Evolutionary conservation across 2,113 vertebrate species (phyloP).

Genomic region (western clawed frog (Xenopus tropicalis)): DNA sequence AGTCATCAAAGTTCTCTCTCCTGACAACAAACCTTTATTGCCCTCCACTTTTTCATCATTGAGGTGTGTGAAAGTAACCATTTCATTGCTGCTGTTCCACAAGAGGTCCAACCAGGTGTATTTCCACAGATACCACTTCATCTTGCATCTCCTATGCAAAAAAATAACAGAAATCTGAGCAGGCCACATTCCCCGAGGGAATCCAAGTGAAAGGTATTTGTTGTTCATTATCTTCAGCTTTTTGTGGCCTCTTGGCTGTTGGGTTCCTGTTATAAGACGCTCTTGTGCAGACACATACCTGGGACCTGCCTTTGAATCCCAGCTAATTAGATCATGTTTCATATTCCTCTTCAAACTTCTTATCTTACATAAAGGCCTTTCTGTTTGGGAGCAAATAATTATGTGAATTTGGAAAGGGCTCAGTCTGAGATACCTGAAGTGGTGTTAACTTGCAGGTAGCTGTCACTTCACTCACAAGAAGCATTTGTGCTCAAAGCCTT

Average conservation of each 20-base stretch:
- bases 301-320: conserved; percentile 44
- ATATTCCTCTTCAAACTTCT: conserved; percentile 41
- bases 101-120: too few species aligned
- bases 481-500: conserved; percentile 18
- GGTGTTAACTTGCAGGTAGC: conserved; percentile 1
- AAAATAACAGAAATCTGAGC: conserved; percentile 40
- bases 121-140: conserved; percentile 32
- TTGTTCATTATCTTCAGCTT: conserved; percentile 38
- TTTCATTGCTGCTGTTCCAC: too few species aligned
- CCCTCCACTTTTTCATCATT: too few species aligned
- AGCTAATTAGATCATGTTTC: conserved; percentile 48
- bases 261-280: conserved; percentile 39
- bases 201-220: conserved; percentile 45
- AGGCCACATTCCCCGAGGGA: conserved; percentile 36
- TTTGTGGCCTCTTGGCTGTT: conserved; percentile 34
- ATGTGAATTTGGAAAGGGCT: neutral
- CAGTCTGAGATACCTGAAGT: conserved; percentile 6
- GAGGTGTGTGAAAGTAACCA: too few species aligned
- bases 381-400: conserved; percentile 19
- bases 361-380: conserved; percentile 39
- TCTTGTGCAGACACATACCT: conserved; percentile 45
- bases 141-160: conserved; percentile 32
- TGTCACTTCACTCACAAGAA: conserved; percentile 31
- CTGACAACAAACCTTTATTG: too few species aligned
- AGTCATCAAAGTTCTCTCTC: too few species aligned